A percentile compares a stretch with the other conserved stretches of the same genome.
Conservation (phyloP, 2,797 vertebrate species). For the Furcifer pardalis region DNA sequence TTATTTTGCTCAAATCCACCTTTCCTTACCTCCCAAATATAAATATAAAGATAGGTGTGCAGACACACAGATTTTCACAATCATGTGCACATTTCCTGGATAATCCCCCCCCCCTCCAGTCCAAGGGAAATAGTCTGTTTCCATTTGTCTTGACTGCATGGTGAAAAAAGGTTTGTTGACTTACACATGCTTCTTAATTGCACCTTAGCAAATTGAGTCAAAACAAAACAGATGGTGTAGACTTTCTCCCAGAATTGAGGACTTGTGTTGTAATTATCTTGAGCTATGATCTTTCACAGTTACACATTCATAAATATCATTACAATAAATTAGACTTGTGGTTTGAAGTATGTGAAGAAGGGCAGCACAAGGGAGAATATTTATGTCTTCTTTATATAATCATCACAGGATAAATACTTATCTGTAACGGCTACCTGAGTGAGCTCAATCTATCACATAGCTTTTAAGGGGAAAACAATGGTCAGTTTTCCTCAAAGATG, state of each 20-base stretch:
- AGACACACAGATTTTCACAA: slow-evolving; percentile 9
- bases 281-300: slow-evolving; percentile 35
- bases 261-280: slow-evolving; percentile 32
- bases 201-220: slow-evolving; percentile 26
- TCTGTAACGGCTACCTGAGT: neutral
- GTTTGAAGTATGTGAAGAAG: slow-evolving; percentile 3
- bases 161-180: neutral
- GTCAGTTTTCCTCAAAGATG: neutral
- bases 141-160: slow-evolving; percentile 14
- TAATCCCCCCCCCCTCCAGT: too few relatives aligned
- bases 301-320: slow-evolving; percentile 28
- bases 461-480: neutral
- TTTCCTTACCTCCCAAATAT: neutral
- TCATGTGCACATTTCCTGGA: neutral
- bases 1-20: neutral
- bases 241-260: neutral
- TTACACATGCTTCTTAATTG: slow-evolving; percentile 34
- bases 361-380: neutral
- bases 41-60: neutral
- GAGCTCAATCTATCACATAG: neutral
- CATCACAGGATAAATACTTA: slow-evolving; percentile 9
- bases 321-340: neutral
- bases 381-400: neutral
- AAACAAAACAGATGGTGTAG: slow-evolving; percentile 33
- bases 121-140: slow-evolving; percentile 1